These are phyloP conservation scores for Melipona beecheii DNA, from an alignment of 2,888 invertebrate genomes.

Conservation along the genomic window DNA sequence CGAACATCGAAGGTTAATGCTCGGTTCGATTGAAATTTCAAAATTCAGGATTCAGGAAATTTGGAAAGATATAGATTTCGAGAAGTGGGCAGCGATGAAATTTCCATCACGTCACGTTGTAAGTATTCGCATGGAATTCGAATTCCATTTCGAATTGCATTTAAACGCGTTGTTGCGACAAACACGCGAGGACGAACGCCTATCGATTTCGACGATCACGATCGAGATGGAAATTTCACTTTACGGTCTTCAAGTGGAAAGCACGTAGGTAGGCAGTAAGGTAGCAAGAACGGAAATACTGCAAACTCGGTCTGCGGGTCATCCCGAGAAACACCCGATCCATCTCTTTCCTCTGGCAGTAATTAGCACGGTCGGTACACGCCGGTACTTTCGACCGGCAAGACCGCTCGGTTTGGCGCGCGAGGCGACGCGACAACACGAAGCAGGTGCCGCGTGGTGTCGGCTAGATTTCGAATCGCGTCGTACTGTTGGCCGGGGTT, in stretches of 20 bases:
- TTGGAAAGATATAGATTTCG: no score
- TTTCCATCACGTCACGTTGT: no score
- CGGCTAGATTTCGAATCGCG: slow-evolving; percentile 45
- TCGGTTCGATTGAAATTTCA: no score
- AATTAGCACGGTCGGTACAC: no score
- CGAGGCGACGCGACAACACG: background rate
- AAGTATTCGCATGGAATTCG: no score
- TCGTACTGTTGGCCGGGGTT: slow-evolving; percentile 20
- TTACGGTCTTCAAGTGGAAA: background rate
- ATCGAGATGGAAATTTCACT: background rate
- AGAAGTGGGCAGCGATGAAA: no score
- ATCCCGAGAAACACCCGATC: background rate
- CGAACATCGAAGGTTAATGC: no score
- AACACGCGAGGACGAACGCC: background rate
- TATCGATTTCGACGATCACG: background rate
- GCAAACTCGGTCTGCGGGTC: background rate
- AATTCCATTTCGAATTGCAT: no score
- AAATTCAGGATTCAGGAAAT: no score
- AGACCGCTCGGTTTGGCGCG: background rate
- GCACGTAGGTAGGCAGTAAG: background rate
- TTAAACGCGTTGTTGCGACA: background rate
- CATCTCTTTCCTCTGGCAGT: background rate
- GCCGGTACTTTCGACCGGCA: slow-evolving; percentile 39
- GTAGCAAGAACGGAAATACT: background rate
- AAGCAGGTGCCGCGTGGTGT: slow-evolving; percentile 55